Evolutionary conservation across 53 echinoderm and acorn worm genomes (phyloP).

Genomic region (Zoroaster sp.): DNA sequence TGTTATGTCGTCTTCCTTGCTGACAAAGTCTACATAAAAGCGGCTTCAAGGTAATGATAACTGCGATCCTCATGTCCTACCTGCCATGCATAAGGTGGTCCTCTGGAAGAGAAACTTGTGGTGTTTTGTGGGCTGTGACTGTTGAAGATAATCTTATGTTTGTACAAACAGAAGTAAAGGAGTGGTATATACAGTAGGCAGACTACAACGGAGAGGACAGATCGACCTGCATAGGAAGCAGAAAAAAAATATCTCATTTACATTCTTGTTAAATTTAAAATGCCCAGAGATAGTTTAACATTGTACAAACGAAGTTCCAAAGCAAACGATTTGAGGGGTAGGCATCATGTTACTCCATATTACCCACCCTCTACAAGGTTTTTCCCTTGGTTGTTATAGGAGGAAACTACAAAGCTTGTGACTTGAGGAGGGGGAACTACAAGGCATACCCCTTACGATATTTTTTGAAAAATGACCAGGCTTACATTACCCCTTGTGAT

Average conservation of each 20-base stretch:
- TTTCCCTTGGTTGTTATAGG: too few species aligned
- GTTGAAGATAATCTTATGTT: neutral
- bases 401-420: neutral
- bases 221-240: neutral
- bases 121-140: neutral
- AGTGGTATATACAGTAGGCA: neutral
- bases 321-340: neutral
- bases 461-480: neutral
- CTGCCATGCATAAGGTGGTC: neutral
- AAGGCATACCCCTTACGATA: neutral
- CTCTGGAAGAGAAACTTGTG: too few species aligned
- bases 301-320: neutral
- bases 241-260: too few species aligned
- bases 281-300: neutral
- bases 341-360: too few species aligned
- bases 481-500: neutral
- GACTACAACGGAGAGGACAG: neutral
- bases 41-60: neutral
- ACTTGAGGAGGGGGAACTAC: too few species aligned
- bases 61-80: neutral
- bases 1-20: neutral
- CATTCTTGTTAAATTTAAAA: too few species aligned
- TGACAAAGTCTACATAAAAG: neutral
- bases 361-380: neutral
- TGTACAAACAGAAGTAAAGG: neutral